A percentile compares a stretch with the other conserved stretches of the same genome.
Conservation (phyloP, 2,888 invertebrate genomes). For the Nasonovia ribisnigri region DNA sequence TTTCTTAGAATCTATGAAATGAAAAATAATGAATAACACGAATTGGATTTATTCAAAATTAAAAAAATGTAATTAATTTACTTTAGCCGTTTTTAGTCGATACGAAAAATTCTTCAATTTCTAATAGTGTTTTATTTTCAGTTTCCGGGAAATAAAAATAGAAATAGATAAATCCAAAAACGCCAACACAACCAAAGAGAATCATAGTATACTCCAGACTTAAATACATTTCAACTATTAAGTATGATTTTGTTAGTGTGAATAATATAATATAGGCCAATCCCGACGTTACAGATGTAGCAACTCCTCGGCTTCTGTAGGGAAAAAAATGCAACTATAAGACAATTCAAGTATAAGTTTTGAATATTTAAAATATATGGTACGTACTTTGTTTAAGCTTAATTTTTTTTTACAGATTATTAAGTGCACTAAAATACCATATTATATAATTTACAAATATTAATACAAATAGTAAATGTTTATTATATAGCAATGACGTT, state of each 20-base stretch:
- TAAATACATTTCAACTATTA: neutral
- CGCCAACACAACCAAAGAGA: constrained; percentile 3
- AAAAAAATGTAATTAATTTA: neutral
- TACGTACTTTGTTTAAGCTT: neutral
- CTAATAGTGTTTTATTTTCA: constrained; percentile 42
- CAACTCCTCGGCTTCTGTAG: constrained; percentile 73
- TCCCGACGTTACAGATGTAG: constrained; percentile 74
- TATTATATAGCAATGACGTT: neutral
- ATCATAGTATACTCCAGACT: constrained; percentile 33
- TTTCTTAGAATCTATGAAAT: neutral
- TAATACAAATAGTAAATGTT: neutral
- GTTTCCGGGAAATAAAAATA: constrained; percentile 51
- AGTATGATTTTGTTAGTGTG: neutral
- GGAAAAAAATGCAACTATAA: neutral
- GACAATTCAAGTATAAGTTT: neutral
- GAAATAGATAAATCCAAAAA: neutral
- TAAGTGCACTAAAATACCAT: too few relatives aligned
- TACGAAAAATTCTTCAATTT: constrained; percentile 43
- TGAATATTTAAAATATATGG: neutral
- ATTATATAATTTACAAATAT: neutral
- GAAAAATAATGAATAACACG: neutral
- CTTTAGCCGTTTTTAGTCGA: constrained; percentile 70
- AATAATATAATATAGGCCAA: constrained; percentile 74
- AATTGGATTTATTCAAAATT: neutral
- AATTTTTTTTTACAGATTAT: neutral